phyloP scores from a whole-genome alignment of 2,888 invertebrate genomes.

The Syrista parreyssii region DNA sequence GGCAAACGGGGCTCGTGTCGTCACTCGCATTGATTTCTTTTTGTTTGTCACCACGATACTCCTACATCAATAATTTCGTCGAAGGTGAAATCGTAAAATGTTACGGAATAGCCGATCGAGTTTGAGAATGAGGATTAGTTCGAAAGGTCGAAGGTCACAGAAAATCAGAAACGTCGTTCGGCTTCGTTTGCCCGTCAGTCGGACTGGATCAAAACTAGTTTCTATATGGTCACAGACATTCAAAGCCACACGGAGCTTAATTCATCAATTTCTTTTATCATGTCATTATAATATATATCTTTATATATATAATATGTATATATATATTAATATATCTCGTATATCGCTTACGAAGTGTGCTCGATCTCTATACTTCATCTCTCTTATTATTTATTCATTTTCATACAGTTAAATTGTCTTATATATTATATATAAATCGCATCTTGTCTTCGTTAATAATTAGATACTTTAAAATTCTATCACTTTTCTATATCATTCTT shows the following conservation, averaged over 20 bases:
- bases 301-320: constrained; percentile 14
- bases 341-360: constrained; percentile 28
- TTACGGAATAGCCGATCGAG: background rate
- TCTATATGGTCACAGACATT: constrained; percentile 33
- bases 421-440: constrained; percentile 16
- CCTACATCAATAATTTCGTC: background rate
- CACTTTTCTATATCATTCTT: background rate
- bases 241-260: constrained; percentile 33
- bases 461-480: constrained; percentile 8
- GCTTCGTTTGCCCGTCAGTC: constrained; percentile 18
- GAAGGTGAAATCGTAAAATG: background rate
- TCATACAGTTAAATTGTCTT: constrained; percentile 12
- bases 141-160: background rate
- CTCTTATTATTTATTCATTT: constrained; percentile 11
- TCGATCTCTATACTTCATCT: constrained; percentile 25
- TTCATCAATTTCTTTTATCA: constrained; percentile 24
- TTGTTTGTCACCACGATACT: background rate
- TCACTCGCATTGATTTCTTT: too few relatives aligned
- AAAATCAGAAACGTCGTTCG: constrained; percentile 4
- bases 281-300: background rate
- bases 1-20: constrained; percentile 1
- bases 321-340: constrained; percentile 32
- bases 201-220: constrained; percentile 12
- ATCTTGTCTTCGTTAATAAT: constrained; percentile 2
- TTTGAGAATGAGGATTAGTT: background rate